Percentiles rank a stretch among this genome's conserved stretches.
Evolutionary conservation across 1,140 invertebrate species (phyloP).

Genomic region (Asbolus verrucosus): DNA sequence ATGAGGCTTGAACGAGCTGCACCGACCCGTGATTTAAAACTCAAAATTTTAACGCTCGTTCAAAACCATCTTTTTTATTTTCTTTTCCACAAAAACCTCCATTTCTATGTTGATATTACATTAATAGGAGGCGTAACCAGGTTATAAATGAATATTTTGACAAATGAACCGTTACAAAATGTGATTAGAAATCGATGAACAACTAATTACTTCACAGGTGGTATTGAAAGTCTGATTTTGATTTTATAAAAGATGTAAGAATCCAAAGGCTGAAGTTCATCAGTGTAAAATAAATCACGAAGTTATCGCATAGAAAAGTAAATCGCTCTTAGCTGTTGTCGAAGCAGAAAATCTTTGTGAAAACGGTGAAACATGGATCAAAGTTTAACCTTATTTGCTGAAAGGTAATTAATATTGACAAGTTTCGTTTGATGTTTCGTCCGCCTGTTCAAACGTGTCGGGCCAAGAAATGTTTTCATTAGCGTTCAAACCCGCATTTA

Average conservation of each 20-base stretch:
- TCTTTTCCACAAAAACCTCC: no score
- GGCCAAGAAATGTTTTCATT: conserved; percentile 39
- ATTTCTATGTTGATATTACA: no score
- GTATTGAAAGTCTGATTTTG: no score
- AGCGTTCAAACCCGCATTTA: conserved; percentile 37
- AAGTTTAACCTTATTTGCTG: conserved; percentile 41
- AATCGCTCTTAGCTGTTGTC: conserved; percentile 24
- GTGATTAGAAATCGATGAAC: no score
- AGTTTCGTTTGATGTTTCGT: conserved; percentile 40
- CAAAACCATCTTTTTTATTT: not conserved
- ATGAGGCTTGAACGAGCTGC: no score
- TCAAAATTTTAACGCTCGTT: not conserved
- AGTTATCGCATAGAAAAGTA: not conserved
- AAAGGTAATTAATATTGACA: conserved; percentile 45
- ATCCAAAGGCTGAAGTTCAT: not conserved
- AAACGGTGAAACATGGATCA: conserved; percentile 41
- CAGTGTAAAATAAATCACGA: conserved; percentile 21
- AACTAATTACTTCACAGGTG: no score
- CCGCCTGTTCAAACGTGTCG: conserved; percentile 30
- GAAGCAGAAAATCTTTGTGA: conserved; percentile 19
- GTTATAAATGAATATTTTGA: no score
- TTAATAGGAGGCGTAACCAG: no score
- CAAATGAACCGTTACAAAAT: no score
- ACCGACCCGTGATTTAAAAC: no score
- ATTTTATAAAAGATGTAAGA: not conserved